phyloP scores from a whole-genome alignment of 2,888 invertebrate genomes.

The Helleia helle region DNA sequence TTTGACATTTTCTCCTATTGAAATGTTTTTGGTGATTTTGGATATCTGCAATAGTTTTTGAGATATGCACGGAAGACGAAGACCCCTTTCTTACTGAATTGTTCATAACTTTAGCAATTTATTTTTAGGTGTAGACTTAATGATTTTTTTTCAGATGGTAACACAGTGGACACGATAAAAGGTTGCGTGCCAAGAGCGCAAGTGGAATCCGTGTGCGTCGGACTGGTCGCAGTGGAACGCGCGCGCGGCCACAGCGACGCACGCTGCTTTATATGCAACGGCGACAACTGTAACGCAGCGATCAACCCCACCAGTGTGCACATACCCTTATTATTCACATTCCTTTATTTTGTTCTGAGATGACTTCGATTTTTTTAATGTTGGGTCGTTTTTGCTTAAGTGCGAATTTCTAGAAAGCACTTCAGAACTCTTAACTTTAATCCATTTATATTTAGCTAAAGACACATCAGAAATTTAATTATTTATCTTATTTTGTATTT shows the following conservation, averaged over 20 bases:
- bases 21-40: too few species aligned
- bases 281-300: constrained; percentile 54
- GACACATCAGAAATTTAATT: too few species aligned
- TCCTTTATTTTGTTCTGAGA: constrained; percentile 39
- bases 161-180: constrained; percentile 54
- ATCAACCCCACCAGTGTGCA: constrained; percentile 15
- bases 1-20: too few species aligned
- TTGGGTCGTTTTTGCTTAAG: not conserved
- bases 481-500: too few species aligned
- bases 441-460: too few species aligned
- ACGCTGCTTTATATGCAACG: constrained; percentile 51
- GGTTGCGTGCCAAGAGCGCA: constrained; percentile 56
- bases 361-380: constrained; percentile 8
- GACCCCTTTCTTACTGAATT: too few species aligned
- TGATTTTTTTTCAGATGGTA: constrained; percentile 47
- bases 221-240: constrained; percentile 50
- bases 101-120: too few species aligned
- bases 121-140: not conserved
- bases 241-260: constrained; percentile 63
- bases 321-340: constrained; percentile 24
- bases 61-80: too few species aligned
- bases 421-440: too few species aligned
- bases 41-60: too few species aligned
- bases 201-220: constrained; percentile 56
- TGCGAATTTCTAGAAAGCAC: not conserved